Evolutionary conservation across 2,888 invertebrate species (phyloP), one percentile per base, ranked within the genome.

Genomic region (Agrotis clavis): DNA sequence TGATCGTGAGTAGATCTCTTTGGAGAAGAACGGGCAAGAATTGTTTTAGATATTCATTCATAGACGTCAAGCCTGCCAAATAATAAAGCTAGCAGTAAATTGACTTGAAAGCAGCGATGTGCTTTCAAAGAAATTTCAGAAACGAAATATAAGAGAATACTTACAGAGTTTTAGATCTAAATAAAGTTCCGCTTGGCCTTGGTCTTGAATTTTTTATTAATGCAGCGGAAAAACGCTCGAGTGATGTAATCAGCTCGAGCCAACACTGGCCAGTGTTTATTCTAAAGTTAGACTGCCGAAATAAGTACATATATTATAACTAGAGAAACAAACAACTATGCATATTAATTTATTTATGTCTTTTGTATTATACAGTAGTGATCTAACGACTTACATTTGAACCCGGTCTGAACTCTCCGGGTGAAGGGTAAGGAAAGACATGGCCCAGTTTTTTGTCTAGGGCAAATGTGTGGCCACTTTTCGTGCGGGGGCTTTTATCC

Each of bases 341-440:
- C 61, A 75, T 79, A 82, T 77, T 85, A 71, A 82, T 82, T 79
- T 85, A 75, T 79, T 79, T 82, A 82, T 70, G 69, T 81, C 9
- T 75, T 80, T 81, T 81, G 84, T 86, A 81, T 85, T 85, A 83
- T 79, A 82, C 83, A 84, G 77, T 82, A 74, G 84, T 89, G 89
- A 88, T 89, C 89, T 89, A 88, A 88, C 84, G 89, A 89, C 89
- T 89, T 89, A 85, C 84, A 87, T 85, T 82, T 89, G 89, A 89
- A 89, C 89, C 82, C 86, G 79, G 67, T 64, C 65, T 89, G 89
- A 89, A 89, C 89, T 88, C 87, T 74, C 81, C 69, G 84, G 87
- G 83, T 84, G 88, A 85, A 86, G 87, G 88, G 88, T 87, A 88
- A 77, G 82, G 85, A 88, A 89, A 88, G 88, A 69, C 87, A 82